A percentile compares a stretch with the other conserved stretches of the same genome.
phyloP scores from a whole-genome alignment of 2,797 vertebrate species.

The Alca torda region DNA sequence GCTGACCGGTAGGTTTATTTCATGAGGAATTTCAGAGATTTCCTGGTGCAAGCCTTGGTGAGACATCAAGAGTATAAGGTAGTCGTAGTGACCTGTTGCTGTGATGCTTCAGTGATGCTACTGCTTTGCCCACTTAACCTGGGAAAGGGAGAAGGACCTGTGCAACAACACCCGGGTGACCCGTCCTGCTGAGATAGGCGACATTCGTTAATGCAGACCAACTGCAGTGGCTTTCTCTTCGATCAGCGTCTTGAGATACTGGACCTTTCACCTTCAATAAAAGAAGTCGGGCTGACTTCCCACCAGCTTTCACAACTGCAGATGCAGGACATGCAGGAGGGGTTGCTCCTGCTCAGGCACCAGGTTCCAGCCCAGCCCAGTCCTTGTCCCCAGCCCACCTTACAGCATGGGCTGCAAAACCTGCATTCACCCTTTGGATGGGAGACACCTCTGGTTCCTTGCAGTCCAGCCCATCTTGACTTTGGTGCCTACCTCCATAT shows the following conservation, averaged over 20 bases:
- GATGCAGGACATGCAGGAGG: not conserved
- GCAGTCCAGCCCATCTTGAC: not conserved
- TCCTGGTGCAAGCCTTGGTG: not conserved
- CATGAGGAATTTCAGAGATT: not conserved
- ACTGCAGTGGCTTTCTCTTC: not conserved
- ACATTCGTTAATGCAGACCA: accelerated
- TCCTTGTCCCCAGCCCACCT: not conserved
- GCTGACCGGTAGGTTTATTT: not conserved
- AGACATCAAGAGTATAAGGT: not conserved
- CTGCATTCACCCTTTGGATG: accelerated
- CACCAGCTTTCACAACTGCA: not conserved
- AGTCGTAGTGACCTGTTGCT: not conserved
- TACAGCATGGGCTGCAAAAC: not conserved
- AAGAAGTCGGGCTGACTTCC: not conserved
- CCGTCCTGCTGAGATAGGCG: not conserved
- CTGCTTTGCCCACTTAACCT: not conserved
- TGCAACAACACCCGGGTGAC: not conserved
- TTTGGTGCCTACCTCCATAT: not conserved
- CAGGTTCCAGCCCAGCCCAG: not conserved
- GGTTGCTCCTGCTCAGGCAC: not conserved
- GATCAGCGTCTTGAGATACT: not conserved
- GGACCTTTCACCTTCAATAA: not conserved
- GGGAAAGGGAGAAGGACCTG: not conserved
- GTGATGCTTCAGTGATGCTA: not conserved
- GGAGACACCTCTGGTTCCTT: not conserved